Evolutionary conservation across 1,140 invertebrate genomes (phyloP).

Genomic region (Mamestra configurata): DNA sequence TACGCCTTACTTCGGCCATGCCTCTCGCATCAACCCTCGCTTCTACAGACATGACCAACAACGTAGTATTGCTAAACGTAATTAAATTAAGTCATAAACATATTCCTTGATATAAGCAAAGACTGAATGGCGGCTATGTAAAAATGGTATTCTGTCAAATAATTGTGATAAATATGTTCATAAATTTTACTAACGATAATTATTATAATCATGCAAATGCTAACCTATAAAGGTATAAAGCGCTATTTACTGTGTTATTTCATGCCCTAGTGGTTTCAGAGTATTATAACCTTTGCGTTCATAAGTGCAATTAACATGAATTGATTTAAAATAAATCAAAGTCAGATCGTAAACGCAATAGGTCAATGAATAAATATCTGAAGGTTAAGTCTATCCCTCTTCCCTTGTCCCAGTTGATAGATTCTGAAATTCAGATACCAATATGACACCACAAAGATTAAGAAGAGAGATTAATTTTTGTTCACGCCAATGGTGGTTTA

Average conservation of each 20-base stretch:
- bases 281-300: neutral
- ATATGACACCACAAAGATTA: too few species aligned
- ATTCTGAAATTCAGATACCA: too few species aligned
- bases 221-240: constrained; percentile 26
- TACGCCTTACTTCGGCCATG: neutral
- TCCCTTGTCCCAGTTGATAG: too few species aligned
- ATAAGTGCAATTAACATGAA: neutral
- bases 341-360: neutral
- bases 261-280: neutral
- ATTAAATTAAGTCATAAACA: constrained; percentile 10
- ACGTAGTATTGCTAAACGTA: neutral
- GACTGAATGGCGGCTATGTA: constrained; percentile 20
- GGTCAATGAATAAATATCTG: neutral
- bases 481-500: too few species aligned
- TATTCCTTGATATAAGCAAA: constrained; percentile 8
- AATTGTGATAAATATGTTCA: constrained; percentile 18
- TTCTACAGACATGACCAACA: constrained; percentile 29
- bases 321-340: neutral
- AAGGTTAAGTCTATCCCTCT: too few species aligned
- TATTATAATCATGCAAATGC: constrained; percentile 35
- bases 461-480: too few species aligned
- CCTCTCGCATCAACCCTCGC: constrained; percentile 35
- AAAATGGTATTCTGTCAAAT: constrained; percentile 27
- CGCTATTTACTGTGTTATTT: constrained; percentile 28
- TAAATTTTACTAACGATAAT: constrained; percentile 16